A percentile compares a stretch with the other conserved stretches of the same genome.
Conservation (phyloP, 1,140 invertebrate genomes). For the Cylas formicarius region DNA sequence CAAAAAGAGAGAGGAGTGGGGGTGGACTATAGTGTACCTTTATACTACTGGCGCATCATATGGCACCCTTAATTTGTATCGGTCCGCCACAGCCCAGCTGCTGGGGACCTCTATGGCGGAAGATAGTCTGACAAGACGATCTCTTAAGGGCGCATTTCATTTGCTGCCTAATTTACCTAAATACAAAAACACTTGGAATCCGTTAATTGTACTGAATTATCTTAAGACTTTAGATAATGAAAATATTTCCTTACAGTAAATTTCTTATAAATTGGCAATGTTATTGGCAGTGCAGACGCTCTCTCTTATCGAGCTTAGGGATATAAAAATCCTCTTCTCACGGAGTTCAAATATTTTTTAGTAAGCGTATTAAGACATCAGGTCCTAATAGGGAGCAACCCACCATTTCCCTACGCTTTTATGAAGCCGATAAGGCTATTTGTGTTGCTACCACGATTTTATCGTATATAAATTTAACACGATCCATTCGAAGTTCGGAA, state of each 20-base stretch:
- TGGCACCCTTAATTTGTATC: conserved; percentile 6
- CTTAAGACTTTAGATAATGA: not conserved
- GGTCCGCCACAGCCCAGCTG: conserved; percentile 3
- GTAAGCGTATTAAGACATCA: conserved; percentile 5
- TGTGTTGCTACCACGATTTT: not conserved
- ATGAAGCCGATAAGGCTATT: not conserved
- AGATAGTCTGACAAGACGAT: conserved; percentile 4
- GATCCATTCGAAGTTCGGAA: not conserved
- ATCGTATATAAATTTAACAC: conserved; percentile 2
- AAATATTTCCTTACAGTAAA: not conserved
- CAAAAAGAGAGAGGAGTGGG: too few relatives aligned
- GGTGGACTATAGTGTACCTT: too few relatives aligned
- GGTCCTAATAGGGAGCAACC: conserved; percentile 1
- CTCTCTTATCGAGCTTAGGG: not conserved
- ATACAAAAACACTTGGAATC: conserved; percentile 12
- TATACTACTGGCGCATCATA: conserved; percentile 9
- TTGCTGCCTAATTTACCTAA: conserved; percentile 3
- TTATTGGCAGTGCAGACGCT: conserved; percentile 6
- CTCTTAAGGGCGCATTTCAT: conserved; percentile 13
- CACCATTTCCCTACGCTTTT: conserved; percentile 3
- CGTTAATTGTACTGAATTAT: conserved; percentile 1
- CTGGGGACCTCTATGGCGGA: not conserved
- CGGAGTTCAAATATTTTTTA: conserved; percentile 2
- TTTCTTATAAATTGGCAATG: conserved; percentile 7
- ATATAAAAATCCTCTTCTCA: not conserved